Percentiles rank a stretch among this genome's conserved stretches.
These are phyloP conservation scores for Hozukius guyotensis DNA, from an alignment of 2,797 vertebrate species.

Conservation along the genomic window DNA sequence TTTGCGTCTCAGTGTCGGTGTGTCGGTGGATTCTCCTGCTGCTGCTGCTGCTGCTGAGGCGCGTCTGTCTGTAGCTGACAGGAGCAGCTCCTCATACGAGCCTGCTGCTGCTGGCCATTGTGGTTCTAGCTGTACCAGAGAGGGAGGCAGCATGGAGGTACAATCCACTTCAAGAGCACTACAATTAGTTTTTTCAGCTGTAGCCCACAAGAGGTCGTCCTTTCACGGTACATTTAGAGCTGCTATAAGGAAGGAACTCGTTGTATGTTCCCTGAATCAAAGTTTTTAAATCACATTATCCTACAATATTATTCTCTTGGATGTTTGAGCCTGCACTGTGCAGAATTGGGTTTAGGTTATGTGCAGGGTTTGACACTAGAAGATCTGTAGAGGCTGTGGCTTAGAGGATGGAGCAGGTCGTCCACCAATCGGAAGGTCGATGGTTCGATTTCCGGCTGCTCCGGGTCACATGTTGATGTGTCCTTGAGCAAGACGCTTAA, in stretches of 20 bases:
- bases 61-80: conserved; percentile 42
- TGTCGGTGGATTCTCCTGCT: background rate
- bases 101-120: conserved; percentile 59
- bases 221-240: background rate
- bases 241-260: background rate
- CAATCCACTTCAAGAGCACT: conserved; percentile 15
- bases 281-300: background rate
- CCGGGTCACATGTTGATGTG: too few relatives aligned
- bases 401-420: too few relatives aligned
- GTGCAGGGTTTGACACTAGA: background rate
- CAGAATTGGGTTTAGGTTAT: background rate
- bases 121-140: conserved; percentile 46
- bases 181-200: background rate
- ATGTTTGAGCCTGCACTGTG: background rate
- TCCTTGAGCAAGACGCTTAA: too few relatives aligned
- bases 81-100: conserved; percentile 53
- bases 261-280: background rate
- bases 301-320: too few relatives aligned
- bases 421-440: too few relatives aligned
- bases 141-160: conserved; percentile 62
- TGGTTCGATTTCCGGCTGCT: too few relatives aligned
- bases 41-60: conserved; percentile 31
- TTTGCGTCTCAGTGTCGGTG: conserved; percentile 7
- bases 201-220: conserved; percentile 61
- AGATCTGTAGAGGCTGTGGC: too few relatives aligned